Conservation (phyloP, 2,888 invertebrate genomes). For the Agonopterix heracliana region DNA sequence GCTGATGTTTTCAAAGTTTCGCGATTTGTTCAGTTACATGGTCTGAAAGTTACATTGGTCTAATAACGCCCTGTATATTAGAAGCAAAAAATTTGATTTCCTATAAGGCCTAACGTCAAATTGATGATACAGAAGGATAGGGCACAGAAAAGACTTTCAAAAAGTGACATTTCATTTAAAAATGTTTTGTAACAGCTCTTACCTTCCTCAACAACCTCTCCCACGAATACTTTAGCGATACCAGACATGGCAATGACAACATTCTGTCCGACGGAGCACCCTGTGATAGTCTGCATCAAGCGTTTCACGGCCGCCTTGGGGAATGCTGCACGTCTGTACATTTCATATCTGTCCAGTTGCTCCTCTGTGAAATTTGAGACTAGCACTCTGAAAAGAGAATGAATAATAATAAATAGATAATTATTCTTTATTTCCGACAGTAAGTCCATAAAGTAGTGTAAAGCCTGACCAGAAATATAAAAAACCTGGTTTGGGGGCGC, state of each 20-base stretch:
- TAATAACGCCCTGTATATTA: too few species aligned
- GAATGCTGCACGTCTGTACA: slow-evolving; percentile 97
- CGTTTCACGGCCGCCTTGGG: slow-evolving; percentile 98
- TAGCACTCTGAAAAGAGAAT: slow-evolving; percentile 82
- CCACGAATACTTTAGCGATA: slow-evolving; percentile 99
- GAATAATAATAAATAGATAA: neutral
- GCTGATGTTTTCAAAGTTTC: too few species aligned
- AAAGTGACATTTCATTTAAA: too few species aligned
- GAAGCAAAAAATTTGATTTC: too few species aligned
- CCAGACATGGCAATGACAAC: slow-evolving; percentile 99
- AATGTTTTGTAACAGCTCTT: slow-evolving; percentile 14
- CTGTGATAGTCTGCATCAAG: slow-evolving; percentile 98
- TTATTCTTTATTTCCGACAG: neutral
- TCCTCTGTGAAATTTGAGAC: slow-evolving; percentile 99
- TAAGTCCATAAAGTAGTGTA: too few species aligned
- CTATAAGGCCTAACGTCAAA: too few species aligned
- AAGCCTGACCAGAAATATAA: too few species aligned
- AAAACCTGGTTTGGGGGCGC: too few species aligned
- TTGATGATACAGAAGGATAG: too few species aligned
- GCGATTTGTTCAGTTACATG: too few species aligned
- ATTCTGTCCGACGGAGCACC: slow-evolving; percentile 97
- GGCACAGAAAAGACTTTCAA: too few species aligned
- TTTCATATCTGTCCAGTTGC: slow-evolving; percentile 98
- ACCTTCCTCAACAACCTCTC: slow-evolving; percentile 99
- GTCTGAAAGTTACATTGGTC: too few species aligned